Conservation (phyloP, 1,140 invertebrate genomes). For the Watersipora subatra region DNA sequence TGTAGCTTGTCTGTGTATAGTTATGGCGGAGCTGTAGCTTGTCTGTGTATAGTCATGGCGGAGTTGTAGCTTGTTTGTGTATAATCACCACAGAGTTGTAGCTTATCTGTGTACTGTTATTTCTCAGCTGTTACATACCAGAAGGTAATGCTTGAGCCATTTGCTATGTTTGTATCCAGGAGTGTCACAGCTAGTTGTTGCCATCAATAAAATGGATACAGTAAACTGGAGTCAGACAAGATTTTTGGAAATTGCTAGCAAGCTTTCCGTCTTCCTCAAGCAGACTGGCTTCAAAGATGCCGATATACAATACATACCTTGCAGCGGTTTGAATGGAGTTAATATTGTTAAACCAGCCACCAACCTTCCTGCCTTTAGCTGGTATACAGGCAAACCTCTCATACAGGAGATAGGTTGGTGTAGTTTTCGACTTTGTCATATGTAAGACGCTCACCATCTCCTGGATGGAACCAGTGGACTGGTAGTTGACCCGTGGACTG, state of each 20-base stretch:
- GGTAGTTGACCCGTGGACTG: too few relatives aligned
- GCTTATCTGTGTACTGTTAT: too few relatives aligned
- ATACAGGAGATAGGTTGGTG: constrained; percentile 62
- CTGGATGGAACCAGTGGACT: too few relatives aligned
- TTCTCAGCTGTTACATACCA: too few relatives aligned
- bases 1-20: too few relatives aligned
- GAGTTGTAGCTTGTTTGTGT: too few relatives aligned
- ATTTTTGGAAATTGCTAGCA: constrained; percentile 72
- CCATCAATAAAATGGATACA: constrained; percentile 47
- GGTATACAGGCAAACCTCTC: constrained; percentile 73
- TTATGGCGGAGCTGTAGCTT: too few relatives aligned
- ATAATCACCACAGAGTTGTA: too few relatives aligned
- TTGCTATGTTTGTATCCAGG: too few relatives aligned
- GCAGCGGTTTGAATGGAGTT: constrained; percentile 84
- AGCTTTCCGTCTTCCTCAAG: constrained; percentile 75
- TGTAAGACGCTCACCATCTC: too few relatives aligned
- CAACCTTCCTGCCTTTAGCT: constrained; percentile 54
- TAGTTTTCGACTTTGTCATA: constrained; percentile 2
- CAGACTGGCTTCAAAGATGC: constrained; percentile 83
- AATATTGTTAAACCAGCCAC: constrained; percentile 64
- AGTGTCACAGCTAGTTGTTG: constrained; percentile 61
- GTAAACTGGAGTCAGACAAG: constrained; percentile 50
- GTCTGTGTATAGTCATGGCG: too few relatives aligned
- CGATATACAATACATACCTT: constrained; percentile 81
- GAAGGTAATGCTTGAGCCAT: too few relatives aligned